Evolutionary conservation across 2,113 vertebrate species (phyloP), one percentile per base, ranked within the genome.

Genomic region (Vireo altiloquus): DNA sequence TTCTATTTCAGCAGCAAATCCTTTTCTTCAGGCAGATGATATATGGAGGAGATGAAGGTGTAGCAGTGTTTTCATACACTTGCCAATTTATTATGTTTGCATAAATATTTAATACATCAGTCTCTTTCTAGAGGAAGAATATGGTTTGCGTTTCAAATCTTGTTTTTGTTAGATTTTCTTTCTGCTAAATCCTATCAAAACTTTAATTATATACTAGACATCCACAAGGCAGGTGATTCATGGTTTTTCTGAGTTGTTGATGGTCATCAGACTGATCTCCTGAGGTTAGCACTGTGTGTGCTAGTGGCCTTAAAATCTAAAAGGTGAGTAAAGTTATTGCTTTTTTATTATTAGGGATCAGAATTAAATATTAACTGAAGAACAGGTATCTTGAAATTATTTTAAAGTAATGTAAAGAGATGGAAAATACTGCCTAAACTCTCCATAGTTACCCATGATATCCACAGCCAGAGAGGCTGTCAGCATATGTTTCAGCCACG

Each of bases 61-160:
- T 96, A 97, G 86, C 90, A 93, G 96, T 96, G 92, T 97, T 97
- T 98, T 98, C 93, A 96, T 97, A 96, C 78, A 95, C 96, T 97
- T 97, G 84, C 83, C 96, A 97, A 94, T 97, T 97, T 97, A 95
- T 96, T 97, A 90, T 96, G 92, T 97, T 97, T 97, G 78, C 87
- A 98, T 98, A 95, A 98, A 98, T 97, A 97, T 97, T 98, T 98
- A 97, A 98, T 97, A 86, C 49, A 95, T 96, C 96, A 93, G 61
- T 97, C 88, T 97, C 92, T 96, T 97, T 96, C 91, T 96, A 91
- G 94, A 97, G 79, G 91, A 93, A 42, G 25, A 82, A 77, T 89
- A 74, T 54, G 64, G 60, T 89, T 95, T 95, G 75, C 91, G 96
- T 97, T 96, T 94, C 72, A 96, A 95, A 74, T 76, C 83, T 49